Base-by-base conservation (phyloP, 1,140 invertebrate genomes). In the Pantala flavescens region DNA sequence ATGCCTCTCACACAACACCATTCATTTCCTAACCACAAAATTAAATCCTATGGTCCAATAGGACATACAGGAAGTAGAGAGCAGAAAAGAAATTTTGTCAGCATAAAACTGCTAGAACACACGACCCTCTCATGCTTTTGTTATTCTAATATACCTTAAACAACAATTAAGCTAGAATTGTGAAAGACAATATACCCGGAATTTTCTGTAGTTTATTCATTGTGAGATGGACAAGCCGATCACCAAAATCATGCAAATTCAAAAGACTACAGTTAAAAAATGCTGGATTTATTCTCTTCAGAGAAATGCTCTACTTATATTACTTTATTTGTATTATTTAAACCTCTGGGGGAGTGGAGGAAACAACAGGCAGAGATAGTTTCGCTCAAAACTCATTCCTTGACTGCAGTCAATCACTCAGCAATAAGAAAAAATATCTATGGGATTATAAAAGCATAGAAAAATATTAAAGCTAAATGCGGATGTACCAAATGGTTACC, bases 151-250 rank as follows among this genome's bases (percentile, higher is more conserved):
- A 63, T 63, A 63, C 49, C 49, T 63, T 63, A 63, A 63, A 63
- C n/a, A 63, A 63, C 49, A 63, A 63, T 63, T 63, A 63, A 63
- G 49, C 49, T 63, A 63, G n/a, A 63, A 63, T 63, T 63, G 49
- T 19, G n/a, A 63, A 21, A 63, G 16, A 19, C 16, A 63, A 63
- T 63, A 63, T 63, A 63, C 49, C 49, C 49, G 49, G 49, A 63
- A 63, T 63, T 63, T 63, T 21, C 49, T 19, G 49, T 63, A 63
- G 49, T 63, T 63, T 63, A 63, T 21, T 63, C 49, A 63, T 63
- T 63, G 49, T 19, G 49, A 63, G 3, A 63, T 63, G 49, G 16
- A 63, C n/a, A 21, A 63, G 49, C 49, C 49, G n/a, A 63, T 63
- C 49, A 63, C 49, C 49, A 3, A 63, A 63, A 16, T 21, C n/a